Evolutionary conservation across 1,140 invertebrate species (phyloP).

Genomic region (Drosophila nikananu): DNA sequence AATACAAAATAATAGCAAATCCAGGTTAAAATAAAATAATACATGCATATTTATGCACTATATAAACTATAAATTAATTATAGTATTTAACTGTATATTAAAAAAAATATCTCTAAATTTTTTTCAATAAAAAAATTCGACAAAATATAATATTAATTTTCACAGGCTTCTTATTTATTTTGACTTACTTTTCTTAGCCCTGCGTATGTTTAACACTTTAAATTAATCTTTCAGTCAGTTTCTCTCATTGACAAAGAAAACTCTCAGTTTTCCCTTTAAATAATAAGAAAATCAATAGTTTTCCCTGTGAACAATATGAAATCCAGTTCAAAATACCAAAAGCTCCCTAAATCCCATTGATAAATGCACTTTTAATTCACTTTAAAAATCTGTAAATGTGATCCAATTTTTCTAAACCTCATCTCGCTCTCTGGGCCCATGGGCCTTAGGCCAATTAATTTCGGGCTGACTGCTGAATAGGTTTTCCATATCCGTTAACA

Average conservation of each 20-base stretch:
- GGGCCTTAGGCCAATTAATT: constrained; percentile 28
- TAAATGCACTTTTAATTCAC: constrained; percentile 16
- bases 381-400: background rate
- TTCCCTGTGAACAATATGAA: background rate
- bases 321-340: background rate
- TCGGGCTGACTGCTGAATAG: constrained; percentile 31
- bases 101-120: too few relatives aligned
- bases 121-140: too few relatives aligned
- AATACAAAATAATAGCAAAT: too few relatives aligned
- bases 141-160: too few relatives aligned
- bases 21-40: too few relatives aligned
- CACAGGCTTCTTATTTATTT: background rate
- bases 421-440: background rate
- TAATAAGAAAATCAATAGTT: background rate
- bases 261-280: background rate
- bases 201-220: background rate
- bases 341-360: background rate
- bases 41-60: too few relatives aligned
- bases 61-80: too few relatives aligned
- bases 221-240: background rate
- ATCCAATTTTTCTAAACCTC: constrained; percentile 18
- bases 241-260: background rate
- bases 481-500: constrained; percentile 48
- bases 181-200: background rate
- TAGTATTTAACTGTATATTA: too few relatives aligned